phyloP scores from a whole-genome alignment of 1,140 invertebrate genomes.

The Teleopsis dalmanni region DNA sequence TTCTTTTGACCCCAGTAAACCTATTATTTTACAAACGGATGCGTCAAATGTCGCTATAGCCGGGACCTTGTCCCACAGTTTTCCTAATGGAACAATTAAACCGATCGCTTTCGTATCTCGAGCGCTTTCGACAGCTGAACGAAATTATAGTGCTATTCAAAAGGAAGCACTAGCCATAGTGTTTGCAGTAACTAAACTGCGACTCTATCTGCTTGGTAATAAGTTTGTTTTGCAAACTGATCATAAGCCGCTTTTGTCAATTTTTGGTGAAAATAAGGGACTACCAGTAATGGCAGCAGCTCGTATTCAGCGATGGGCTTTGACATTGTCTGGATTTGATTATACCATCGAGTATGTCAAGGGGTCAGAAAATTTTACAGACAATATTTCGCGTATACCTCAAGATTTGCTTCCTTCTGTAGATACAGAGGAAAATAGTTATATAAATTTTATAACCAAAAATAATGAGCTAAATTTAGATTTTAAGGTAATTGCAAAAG shows the following conservation, averaged over 20 bases:
- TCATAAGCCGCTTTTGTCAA: constrained; percentile 45
- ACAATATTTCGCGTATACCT: constrained; percentile 10
- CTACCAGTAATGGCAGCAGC: constrained; percentile 31
- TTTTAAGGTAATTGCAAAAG: constrained; percentile 10
- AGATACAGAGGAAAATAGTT: constrained; percentile 1
- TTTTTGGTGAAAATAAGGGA: constrained; percentile 40
- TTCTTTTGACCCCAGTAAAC: constrained; percentile 15
- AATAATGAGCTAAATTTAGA: constrained; percentile 2
- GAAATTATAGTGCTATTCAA: constrained; percentile 49
- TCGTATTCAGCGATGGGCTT: constrained; percentile 35
- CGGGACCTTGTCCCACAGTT: constrained; percentile 14
- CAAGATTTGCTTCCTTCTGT: background rate
- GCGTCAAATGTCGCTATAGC: constrained; percentile 13
- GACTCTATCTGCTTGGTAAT: constrained; percentile 48
- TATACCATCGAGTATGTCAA: constrained; percentile 34
- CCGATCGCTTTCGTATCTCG: constrained; percentile 46
- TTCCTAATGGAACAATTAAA: constrained; percentile 16
- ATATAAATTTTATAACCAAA: constrained; percentile 7
- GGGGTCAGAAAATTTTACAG: constrained; percentile 9
- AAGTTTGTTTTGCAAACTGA: constrained; percentile 48
- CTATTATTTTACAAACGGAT: constrained; percentile 15
- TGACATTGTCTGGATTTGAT: constrained; percentile 34
- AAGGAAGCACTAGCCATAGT: constrained; percentile 50
- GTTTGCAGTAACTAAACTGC: constrained; percentile 50
- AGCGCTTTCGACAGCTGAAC: constrained; percentile 41